Base-by-base conservation (phyloP, 2,113 vertebrate genomes). In the Rhipidura dahli region DNA sequence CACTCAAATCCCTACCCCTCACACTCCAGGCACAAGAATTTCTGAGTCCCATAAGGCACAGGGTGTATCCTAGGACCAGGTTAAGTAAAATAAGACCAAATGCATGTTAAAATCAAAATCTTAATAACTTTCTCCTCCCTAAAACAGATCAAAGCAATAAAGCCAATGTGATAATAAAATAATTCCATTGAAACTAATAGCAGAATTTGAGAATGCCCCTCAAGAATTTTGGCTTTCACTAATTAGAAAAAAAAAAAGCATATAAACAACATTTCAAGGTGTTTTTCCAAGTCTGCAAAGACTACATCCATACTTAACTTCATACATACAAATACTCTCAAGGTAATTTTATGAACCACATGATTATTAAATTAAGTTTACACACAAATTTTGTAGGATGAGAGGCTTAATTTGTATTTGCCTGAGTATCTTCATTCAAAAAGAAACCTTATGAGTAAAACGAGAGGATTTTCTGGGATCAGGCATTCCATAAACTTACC, bases 401-500 rank as follows among this genome's bases (percentile, higher is more conserved):
- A 40, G 71, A 70, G 59, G 20, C 20, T 37, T 27, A 51, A n/a
- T 50, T 53, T 40, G 10, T 65, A 49, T 17, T 77, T 81, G 14
- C 31, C 20, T n/a, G 12, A 44, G n/a, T 47, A n/a, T 45, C 63
- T 70, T 75, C 53, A 56, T 20, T 37, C 28, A 76, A 44, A 42
- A 28, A 59, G 10, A 90, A n/a, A 64, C 23, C 28, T 65, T 42
- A 27, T 0, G 7, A 66, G 13, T 27, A 50, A 26, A 92, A 72
- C 39, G n/a, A 35, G 40, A 56, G 26, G 44, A 60, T 40, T 20
- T 64, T 56, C 63, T 56, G 37, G 40, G 57, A 77, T 31, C 20
- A 50, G 47, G 27, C 23, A 90, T n/a, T 40, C 31, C n/a, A 50
- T 13, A 78, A 51, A 97, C 98, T 97, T 57, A 99, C 99, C 98